Evolutionary conservation across 2,888 invertebrate genomes (phyloP), one percentile per base, ranked within the genome.

Genomic region (Hirudinaria manillensis): DNA sequence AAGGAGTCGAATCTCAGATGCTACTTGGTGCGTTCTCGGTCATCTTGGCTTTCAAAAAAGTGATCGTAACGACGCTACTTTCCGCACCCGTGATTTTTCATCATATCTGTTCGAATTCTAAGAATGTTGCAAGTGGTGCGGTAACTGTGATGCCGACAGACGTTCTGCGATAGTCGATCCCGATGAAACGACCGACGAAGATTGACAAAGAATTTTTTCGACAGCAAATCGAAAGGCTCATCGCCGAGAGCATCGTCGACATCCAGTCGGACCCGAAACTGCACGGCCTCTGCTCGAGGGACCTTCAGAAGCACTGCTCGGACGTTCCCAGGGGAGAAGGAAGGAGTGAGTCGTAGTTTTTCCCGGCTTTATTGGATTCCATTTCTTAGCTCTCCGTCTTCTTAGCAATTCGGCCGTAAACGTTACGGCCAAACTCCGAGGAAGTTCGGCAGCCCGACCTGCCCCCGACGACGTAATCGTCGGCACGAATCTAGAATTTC

Each of bases 251-350:
- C 0, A 90, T 92, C 83, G 92, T 94, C 0, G 98, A 99, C 84
- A 94, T 99, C 78, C 92, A 96, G 80, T 92, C 93, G 0, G 98
- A 99, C 87, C 95, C 96, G 0, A 86, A 93, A 70, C 87, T 99
- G 76, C 92, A 94, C 84, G 89, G 91, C 78, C 92, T 93, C 0
- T 99, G 98, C 84, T 90, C 92, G 13, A 87, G 91, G 29, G 97
- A 98, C 86, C 80, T 88, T 38, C 81, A 83, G 55, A 81, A 82
- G 55, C 83, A 83, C 78, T 88, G 88, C 81, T 77, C 78, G 24
- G 86, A 86, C 77, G 82, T 95, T 34, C 89, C 90, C 71, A 91
- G 92, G 83, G 97, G 97, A 74, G 92, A 93, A 83, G 95, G 97
- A 78, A 89, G 94, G 88, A 91, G 86, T 86, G 79, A 83, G 84